Conservation (phyloP, 2,113 vertebrate genomes). For the Manacus vitellinus region DNA sequence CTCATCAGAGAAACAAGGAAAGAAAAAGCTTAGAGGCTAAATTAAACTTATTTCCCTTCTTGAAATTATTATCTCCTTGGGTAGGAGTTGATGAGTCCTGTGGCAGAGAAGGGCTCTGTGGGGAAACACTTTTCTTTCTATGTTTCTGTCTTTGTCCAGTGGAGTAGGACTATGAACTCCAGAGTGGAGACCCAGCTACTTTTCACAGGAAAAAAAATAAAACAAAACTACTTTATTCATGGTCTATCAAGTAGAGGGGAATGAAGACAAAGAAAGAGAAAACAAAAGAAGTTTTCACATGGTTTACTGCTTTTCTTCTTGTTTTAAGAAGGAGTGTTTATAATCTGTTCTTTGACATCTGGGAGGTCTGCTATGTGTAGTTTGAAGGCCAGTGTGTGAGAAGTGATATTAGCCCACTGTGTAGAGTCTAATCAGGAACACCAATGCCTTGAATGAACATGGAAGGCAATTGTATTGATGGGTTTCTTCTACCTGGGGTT, state of each 20-base stretch:
- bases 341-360: background rate
- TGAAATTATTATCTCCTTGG: background rate
- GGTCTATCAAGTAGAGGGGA: background rate
- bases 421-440: background rate
- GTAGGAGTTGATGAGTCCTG: background rate
- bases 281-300: background rate
- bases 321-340: background rate
- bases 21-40: background rate
- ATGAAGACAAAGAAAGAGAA: background rate
- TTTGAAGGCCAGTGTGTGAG: background rate
- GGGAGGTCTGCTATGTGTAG: background rate
- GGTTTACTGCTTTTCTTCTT: background rate
- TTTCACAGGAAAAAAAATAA: background rate
- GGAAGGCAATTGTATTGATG: background rate
- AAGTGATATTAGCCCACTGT: background rate
- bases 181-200: background rate
- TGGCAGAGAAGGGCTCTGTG: background rate
- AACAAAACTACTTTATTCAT: background rate
- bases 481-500: background rate
- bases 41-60: conserved; percentile 1
- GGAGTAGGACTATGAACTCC: background rate
- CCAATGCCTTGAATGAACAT: background rate
- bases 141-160: background rate
- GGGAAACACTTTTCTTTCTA: background rate
- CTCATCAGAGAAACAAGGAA: background rate